Evolutionary conservation across 2,888 invertebrate genomes (phyloP).

Genomic region (Anagyrus pseudococci): DNA sequence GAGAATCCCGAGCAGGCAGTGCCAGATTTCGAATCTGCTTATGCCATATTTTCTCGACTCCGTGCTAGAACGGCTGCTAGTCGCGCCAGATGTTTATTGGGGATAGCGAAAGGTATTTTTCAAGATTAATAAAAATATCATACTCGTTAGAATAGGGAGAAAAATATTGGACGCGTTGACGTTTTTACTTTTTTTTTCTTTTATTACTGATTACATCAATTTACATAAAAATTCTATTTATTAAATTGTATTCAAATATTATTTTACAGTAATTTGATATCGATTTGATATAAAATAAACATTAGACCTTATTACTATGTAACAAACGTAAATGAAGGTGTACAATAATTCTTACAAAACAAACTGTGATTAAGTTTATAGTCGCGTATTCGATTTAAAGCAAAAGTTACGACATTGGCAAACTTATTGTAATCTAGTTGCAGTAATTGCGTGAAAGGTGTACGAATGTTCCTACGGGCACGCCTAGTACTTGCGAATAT

Average conservation of each 20-base stretch:
- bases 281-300: conserved; percentile 24
- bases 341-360: conserved; percentile 18
- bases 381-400: conserved; percentile 3
- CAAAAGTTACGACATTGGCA: conserved; percentile 1
- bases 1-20: conserved; percentile 44
- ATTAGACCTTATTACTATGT: conserved; percentile 2
- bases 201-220: conserved; percentile 34
- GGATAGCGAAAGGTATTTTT: conserved; percentile 48
- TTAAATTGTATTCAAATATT: conserved; percentile 22
- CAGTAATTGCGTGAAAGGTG: conserved; percentile 13
- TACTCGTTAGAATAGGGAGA: no score
- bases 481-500: conserved; percentile 12
- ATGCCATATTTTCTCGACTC: conserved; percentile 43
- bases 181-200: conserved; percentile 15
- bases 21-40: conserved; percentile 45
- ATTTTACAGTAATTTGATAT: conserved; percentile 19
- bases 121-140: background rate
- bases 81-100: conserved; percentile 47
- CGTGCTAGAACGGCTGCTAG: conserved; percentile 42
- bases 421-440: conserved; percentile 13
- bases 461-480: background rate
- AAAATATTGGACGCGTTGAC: background rate
- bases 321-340: conserved; percentile 11
- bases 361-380: conserved; percentile 7
- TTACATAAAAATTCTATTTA: conserved; percentile 33